phyloP scores from a whole-genome alignment of 2,797 vertebrate species.

The Pseudotriccus pelzelni region DNA sequence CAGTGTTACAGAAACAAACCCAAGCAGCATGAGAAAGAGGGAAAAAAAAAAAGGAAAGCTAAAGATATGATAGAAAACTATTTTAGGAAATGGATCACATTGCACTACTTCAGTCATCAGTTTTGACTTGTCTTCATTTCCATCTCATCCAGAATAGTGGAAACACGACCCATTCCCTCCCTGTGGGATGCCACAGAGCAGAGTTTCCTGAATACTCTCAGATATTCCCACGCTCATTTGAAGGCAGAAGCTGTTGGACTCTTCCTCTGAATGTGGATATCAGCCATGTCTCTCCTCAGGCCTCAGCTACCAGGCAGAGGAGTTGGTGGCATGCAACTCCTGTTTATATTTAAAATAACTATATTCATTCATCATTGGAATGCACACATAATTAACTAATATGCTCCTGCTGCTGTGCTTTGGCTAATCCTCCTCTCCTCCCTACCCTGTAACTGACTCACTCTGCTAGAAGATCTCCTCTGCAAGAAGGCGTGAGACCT shows the following conservation, averaged over 20 bases:
- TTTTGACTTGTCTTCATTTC: slow-evolving; percentile 51
- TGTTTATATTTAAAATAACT: slow-evolving; percentile 47
- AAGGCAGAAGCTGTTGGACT: background rate
- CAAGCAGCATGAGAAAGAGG: slow-evolving; percentile 8
- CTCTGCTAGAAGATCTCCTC: background rate
- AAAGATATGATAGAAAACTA: background rate
- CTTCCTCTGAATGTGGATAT: background rate
- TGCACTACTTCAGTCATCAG: slow-evolving; percentile 18
- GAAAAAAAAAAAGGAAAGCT: background rate
- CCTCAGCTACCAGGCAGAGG: background rate
- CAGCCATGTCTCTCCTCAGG: background rate
- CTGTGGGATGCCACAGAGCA: background rate
- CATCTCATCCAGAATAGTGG: slow-evolving; percentile 6
- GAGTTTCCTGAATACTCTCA: background rate
- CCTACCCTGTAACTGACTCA: slow-evolving; percentile 5
- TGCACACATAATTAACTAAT: slow-evolving; percentile 26
- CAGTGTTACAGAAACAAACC: background rate
- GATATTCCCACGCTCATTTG: slow-evolving; percentile 5
- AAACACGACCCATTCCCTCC: slow-evolving; percentile 24
- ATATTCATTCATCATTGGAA: slow-evolving; percentile 21
- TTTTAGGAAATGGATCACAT: slow-evolving; percentile 34
- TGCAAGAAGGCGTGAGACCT: background rate
- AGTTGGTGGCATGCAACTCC: background rate
- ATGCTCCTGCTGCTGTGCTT: background rate
- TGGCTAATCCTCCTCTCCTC: background rate